A percentile compares a stretch with the other conserved stretches of the same genome.
phyloP scores from a whole-genome alignment of 2,888 invertebrate genomes.

The Aphodius granarius region DNA sequence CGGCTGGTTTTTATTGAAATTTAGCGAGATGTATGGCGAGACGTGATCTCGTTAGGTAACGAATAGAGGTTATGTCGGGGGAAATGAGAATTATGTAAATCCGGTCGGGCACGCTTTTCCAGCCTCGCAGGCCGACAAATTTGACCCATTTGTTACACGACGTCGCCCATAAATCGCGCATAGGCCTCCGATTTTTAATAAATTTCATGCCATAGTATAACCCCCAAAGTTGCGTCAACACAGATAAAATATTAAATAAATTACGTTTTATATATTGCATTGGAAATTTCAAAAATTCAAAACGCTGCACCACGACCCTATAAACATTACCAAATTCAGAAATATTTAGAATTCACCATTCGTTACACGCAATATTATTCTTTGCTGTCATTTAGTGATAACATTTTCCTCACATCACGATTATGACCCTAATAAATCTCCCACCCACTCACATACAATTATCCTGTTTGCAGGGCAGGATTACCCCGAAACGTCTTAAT shows the following conservation, averaged over 20 bases:
- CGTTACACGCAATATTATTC: background rate
- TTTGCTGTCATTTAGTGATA: background rate
- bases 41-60: background rate
- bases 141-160: background rate
- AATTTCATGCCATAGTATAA: background rate
- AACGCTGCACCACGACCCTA: too few species aligned
- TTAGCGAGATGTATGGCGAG: background rate
- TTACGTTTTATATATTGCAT: too few species aligned
- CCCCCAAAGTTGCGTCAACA: background rate
- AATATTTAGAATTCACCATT: too few species aligned
- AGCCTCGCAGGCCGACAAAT: background rate
- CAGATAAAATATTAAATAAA: background rate
- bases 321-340: too few species aligned
- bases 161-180: background rate
- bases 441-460: background rate
- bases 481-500: background rate
- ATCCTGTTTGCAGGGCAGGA: background rate
- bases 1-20: background rate
- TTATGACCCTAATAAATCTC: background rate
- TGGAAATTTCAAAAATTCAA: too few species aligned
- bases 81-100: background rate
- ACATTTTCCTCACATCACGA: background rate
- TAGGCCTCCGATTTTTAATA: background rate
- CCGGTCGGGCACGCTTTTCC: background rate
- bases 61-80: background rate